phyloP scores from a whole-genome alignment of 2,888 invertebrate species.

The Phyllotreta striolata region DNA sequence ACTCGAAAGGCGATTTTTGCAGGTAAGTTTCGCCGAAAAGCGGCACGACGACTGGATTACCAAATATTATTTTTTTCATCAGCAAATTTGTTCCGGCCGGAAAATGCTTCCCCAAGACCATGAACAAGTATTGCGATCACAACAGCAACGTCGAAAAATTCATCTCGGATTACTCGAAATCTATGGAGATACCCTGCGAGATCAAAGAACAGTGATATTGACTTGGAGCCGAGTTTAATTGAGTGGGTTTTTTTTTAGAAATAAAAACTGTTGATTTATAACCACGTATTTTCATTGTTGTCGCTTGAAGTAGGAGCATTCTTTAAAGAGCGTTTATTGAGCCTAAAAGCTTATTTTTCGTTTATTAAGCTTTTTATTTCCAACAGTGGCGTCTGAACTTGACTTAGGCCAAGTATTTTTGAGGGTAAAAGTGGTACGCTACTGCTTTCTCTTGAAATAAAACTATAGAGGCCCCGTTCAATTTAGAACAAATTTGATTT shows the following conservation, averaged over 20 bases:
- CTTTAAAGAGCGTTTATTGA: too few species aligned
- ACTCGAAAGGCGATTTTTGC: conserved; percentile 10
- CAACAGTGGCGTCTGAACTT: too few species aligned
- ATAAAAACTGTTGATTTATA: neutral
- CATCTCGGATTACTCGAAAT: conserved; percentile 25
- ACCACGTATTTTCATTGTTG: too few species aligned
- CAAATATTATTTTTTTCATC: conserved; percentile 8
- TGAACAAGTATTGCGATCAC: conserved; percentile 18
- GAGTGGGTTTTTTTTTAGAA: neutral
- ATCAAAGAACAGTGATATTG: conserved; percentile 16
- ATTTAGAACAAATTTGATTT: too few species aligned
- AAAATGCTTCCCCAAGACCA: conserved; percentile 29
- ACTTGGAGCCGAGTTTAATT: neutral
- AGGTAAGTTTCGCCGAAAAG: neutral
- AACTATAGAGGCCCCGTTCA: too few species aligned
- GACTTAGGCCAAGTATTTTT: too few species aligned
- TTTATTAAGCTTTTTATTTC: too few species aligned
- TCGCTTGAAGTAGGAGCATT: too few species aligned
- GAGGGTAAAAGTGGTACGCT: too few species aligned
- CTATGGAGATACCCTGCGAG: conserved; percentile 28
- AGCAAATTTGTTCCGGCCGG: conserved; percentile 30
- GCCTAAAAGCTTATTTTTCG: too few species aligned
- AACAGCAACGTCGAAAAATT: conserved; percentile 23
- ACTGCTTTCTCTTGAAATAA: too few species aligned
- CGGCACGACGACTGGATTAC: neutral